These are phyloP conservation scores for Phaenicophaeus curvirostris DNA, from an alignment of 2,797 vertebrate genomes.

Conservation along the genomic window DNA sequence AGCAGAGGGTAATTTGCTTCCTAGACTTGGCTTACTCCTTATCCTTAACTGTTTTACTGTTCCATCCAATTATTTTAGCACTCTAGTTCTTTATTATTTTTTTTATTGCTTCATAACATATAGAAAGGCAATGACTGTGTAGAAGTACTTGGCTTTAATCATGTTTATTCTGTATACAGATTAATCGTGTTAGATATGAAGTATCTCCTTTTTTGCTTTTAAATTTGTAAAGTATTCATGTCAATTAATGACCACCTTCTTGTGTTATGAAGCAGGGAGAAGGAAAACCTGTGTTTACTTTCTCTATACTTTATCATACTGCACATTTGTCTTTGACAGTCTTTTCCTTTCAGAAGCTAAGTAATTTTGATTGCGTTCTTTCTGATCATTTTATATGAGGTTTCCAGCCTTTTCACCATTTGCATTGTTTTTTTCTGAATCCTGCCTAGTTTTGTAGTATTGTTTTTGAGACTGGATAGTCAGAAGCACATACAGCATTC, in stretches of 20 bases:
- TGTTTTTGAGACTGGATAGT: background rate
- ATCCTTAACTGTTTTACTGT: background rate
- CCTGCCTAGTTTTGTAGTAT: background rate
- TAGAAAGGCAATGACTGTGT: background rate
- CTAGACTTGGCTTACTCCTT: background rate
- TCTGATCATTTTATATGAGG: background rate
- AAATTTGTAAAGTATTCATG: background rate
- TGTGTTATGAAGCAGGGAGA: background rate
- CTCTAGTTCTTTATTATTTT: background rate
- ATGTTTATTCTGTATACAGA: background rate
- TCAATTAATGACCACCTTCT: background rate
- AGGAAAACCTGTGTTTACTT: background rate
- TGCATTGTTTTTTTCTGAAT: background rate
- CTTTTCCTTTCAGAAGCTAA: background rate
- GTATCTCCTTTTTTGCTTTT: background rate
- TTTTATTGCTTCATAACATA: background rate
- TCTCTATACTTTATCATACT: background rate
- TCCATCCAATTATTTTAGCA: background rate
- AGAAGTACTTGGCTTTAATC: background rate
- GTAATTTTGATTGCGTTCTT: background rate
- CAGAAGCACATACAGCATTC: slow-evolving; percentile 31
- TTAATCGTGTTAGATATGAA: background rate
- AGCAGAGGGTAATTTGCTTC: background rate
- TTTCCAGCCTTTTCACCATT: background rate
- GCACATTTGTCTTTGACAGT: background rate